phyloP scores from a whole-genome alignment of 2,797 vertebrate genomes.

The Myiotriccus ornatus region DNA sequence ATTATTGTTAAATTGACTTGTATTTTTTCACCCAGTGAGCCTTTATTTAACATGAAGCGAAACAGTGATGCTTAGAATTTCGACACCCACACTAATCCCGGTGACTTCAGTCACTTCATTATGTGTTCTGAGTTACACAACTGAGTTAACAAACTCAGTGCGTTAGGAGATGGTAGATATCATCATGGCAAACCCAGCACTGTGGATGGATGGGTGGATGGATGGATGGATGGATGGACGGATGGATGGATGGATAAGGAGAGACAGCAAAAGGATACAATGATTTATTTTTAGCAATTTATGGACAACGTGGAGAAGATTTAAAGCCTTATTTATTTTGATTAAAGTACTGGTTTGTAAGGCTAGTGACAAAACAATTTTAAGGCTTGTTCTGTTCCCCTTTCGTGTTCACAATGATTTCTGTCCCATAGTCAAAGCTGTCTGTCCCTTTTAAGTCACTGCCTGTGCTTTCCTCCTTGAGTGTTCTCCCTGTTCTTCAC shows the following conservation, averaged over 20 bases:
- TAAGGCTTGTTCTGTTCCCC: background rate
- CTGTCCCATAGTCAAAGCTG: background rate
- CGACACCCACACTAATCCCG: constrained; percentile 10
- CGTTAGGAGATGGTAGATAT: background rate
- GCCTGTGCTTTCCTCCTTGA: background rate
- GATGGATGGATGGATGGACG: background rate
- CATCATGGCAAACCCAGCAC: background rate
- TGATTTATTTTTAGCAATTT: background rate
- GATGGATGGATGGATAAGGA: background rate
- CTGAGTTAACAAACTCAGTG: background rate
- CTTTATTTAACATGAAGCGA: constrained; percentile 29
- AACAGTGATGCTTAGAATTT: constrained; percentile 24
- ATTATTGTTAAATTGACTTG: constrained; percentile 23
- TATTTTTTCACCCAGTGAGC: constrained; percentile 4
- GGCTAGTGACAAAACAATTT: background rate
- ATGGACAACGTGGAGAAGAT: background rate
- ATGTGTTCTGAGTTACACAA: constrained; percentile 18
- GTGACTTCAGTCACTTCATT: constrained; percentile 28
- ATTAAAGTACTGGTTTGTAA: background rate
- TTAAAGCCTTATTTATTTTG: background rate
- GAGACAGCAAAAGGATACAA: background rate
- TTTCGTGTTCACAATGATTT: background rate
- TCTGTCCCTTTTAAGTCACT: background rate
- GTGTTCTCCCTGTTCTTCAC: background rate
- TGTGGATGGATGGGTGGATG: background rate